Evolutionary conservation across 2,888 invertebrate genomes (phyloP), one percentile per base, ranked within the genome.

Genomic region (Quadriops clusia): DNA sequence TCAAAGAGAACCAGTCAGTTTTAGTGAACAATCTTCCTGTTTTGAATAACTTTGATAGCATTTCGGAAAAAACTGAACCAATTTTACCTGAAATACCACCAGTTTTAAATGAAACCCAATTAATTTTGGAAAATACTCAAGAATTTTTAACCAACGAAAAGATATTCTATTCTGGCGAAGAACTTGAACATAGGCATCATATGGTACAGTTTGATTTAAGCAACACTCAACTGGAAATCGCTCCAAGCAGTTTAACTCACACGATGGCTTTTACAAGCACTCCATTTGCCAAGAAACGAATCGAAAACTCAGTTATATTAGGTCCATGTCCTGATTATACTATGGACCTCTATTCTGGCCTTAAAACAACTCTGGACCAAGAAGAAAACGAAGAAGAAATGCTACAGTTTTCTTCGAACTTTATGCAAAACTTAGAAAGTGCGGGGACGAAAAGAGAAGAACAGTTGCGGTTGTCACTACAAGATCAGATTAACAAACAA

Each of bases 301-400:
- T 30, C 63, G 34, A 66, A 46, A 64, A 65, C 33, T 65, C 65
- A n/a, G 70, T 72, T 4, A 68, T 72, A 7, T 43, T 72, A 20
- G 72, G 72, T 2, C 66, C 72, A 1, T 70, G 69, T 41, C 70
- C 71, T 40, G 69, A 69, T 43, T 68, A 65, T 42, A 60, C 66
- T 1, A 49, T 67, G 18, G 70, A 70, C 34, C 53, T 64, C 17
- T 68, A 63, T 45, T 68, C 64, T 44, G 65, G 63, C 2, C 45
- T 63, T 1, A 70, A 70, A 51, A 61, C 68, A 1, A 50, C 67
- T 22, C 47, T 33, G 3, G 65, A 65, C 20, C 39, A 64, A 13
- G 63, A 63, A 0, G 63, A 62, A 41, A 67, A 66, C 43, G 67
- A 67, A 43, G 39, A 64, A n/a, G n/a, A n/a, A n/a, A n/a, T n/a